These are phyloP conservation scores for Caenorhabditis drosophilae DNA, from an alignment of 2,888 invertebrate species.

Conservation along the genomic window DNA sequence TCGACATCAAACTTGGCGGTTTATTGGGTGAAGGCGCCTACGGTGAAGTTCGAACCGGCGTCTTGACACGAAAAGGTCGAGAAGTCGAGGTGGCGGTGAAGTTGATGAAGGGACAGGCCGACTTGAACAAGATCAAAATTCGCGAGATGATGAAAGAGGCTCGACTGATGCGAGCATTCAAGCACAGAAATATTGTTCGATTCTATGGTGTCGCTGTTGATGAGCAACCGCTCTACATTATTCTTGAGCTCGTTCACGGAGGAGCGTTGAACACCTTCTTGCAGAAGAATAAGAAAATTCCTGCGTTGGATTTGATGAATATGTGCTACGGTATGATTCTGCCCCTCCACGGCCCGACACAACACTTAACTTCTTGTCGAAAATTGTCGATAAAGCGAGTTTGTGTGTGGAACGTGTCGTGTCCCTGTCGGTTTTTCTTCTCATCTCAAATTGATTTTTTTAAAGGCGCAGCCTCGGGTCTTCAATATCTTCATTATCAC, in stretches of 20 bases:
- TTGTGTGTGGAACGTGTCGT: too few species aligned
- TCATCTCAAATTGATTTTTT: too few species aligned
- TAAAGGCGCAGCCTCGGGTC: constrained; percentile 12
- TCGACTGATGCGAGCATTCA: constrained; percentile 34
- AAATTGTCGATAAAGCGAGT: too few species aligned
- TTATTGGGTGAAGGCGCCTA: constrained; percentile 41
- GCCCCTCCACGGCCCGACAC: too few species aligned
- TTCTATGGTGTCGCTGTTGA: constrained; percentile 43
- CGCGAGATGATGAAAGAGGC: constrained; percentile 49
- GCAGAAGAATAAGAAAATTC: constrained; percentile 13
- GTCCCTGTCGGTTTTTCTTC: too few species aligned
- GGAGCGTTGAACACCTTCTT: constrained; percentile 16
- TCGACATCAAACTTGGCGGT: constrained; percentile 22
- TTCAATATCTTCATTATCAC: constrained; percentile 22
- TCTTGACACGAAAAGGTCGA: constrained; percentile 17
- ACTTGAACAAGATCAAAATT: constrained; percentile 32
- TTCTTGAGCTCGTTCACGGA: constrained; percentile 39
- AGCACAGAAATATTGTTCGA: constrained; percentile 39
- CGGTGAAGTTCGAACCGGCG: constrained; percentile 36
- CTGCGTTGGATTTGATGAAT: constrained; percentile 5
- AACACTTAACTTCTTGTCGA: too few species aligned
- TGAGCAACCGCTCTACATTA: constrained; percentile 41
- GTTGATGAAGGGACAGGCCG: constrained; percentile 26
- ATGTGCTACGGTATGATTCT: constrained; percentile 14
- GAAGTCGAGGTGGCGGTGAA: constrained; percentile 38